A percentile compares a stretch with the other conserved stretches of the same genome.
phyloP scores from a whole-genome alignment of 2,113 vertebrate genomes.

The Fulmarus glacialis region DNA sequence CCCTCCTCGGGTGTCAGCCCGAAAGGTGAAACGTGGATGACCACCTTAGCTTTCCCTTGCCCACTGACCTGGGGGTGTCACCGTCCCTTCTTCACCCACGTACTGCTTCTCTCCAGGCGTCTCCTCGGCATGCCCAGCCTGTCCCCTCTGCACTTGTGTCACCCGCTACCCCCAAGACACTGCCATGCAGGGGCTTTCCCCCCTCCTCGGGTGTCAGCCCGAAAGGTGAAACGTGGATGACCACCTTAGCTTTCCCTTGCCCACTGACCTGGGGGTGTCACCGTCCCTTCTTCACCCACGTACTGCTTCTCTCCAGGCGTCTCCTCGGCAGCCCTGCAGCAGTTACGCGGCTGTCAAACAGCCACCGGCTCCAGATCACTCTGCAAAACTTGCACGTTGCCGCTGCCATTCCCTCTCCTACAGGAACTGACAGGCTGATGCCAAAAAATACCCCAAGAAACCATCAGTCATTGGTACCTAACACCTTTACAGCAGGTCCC shows the following conservation, averaged over 20 bases:
- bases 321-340: neutral
- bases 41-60: neutral
- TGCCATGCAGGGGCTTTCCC: neutral
- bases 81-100: neutral
- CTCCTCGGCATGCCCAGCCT: too few species aligned
- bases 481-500: neutral
- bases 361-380: neutral
- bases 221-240: neutral
- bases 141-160: fast-evolving
- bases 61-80: neutral
- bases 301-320: neutral
- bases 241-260: neutral
- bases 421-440: neutral
- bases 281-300: neutral
- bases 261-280: neutral
- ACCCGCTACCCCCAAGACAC: neutral
- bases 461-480: neutral
- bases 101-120: neutral
- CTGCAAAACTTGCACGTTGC: neutral
- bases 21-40: neutral
- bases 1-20: neutral
- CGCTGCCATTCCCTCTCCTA: neutral
- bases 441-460: neutral
- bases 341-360: neutral
- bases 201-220: neutral